Conservation (phyloP, 2,797 vertebrate genomes). For the Halcyon chelicuti region DNA sequence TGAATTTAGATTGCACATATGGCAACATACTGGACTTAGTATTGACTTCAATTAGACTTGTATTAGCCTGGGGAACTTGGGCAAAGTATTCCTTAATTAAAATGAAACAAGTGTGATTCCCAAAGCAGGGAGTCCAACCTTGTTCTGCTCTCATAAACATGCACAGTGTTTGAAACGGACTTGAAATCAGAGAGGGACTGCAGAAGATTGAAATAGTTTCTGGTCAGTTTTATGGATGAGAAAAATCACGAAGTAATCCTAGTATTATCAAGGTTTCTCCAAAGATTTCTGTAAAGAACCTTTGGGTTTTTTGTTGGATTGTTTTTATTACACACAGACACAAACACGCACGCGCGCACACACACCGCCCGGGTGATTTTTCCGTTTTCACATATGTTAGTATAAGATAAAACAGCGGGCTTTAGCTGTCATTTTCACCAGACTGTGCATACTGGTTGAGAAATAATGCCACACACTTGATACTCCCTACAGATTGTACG, state of each 20-base stretch:
- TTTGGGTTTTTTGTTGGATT: too few relatives aligned
- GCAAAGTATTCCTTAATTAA: conserved; percentile 46
- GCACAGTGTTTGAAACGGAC: not conserved
- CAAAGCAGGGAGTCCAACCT: not conserved
- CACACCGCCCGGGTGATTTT: not conserved
- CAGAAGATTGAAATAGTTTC: not conserved
- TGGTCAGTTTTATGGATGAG: not conserved
- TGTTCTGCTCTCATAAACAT: not conserved
- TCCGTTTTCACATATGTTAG: not conserved
- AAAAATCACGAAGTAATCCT: not conserved
- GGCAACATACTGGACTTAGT: not conserved
- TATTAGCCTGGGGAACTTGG: not conserved
- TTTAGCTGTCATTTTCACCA: not conserved
- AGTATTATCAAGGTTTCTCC: not conserved
- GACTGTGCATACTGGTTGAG: not conserved
- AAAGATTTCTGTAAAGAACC: not conserved
- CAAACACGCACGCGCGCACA: too few relatives aligned
- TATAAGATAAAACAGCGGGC: not conserved
- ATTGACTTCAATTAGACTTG: conserved; percentile 52
- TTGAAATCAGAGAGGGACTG: not conserved
- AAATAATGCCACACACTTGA: not conserved
- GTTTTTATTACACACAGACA: too few relatives aligned
- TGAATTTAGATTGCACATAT: conserved; percentile 1
- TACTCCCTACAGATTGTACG: not conserved
- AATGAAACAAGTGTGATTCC: conserved; percentile 11